phyloP scores from a whole-genome alignment of 2,888 invertebrate genomes.

The Ochropleura leucogaster region DNA sequence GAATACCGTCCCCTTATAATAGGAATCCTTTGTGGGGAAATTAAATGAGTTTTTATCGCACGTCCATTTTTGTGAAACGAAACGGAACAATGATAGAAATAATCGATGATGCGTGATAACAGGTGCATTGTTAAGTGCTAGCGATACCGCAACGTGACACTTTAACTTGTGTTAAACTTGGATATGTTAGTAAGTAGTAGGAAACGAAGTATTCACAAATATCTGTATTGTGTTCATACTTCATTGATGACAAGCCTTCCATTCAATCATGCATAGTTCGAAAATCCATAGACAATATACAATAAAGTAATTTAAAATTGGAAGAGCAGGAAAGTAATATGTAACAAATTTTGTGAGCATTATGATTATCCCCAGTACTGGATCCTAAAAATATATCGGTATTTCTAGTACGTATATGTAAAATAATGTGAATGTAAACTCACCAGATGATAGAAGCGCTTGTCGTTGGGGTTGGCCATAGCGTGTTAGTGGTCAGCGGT shows the following conservation, averaged over 20 bases:
- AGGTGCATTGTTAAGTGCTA: constrained; percentile 50
- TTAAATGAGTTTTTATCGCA: constrained; percentile 48
- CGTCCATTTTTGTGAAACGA: constrained; percentile 49
- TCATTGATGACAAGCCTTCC: not conserved
- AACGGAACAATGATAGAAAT: constrained; percentile 50
- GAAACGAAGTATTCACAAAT: not conserved
- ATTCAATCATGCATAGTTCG: not conserved
- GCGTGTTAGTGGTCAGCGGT: constrained; percentile 80
- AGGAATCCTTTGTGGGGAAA: constrained; percentile 23
- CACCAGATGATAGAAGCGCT: constrained; percentile 91
- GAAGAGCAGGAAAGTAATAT: not conserved
- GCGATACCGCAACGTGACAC: constrained; percentile 42
- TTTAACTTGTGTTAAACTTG: constrained; percentile 21
- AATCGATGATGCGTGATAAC: constrained; percentile 52
- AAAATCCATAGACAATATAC: not conserved
- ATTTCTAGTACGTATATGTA: not conserved
- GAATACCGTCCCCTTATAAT: constrained; percentile 28
- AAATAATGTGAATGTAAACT: constrained; percentile 71
- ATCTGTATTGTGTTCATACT: constrained; percentile 1
- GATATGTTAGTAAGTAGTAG: constrained; percentile 12
- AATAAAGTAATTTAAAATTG: not conserved
- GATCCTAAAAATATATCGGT: not conserved
- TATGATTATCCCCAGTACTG: not conserved
- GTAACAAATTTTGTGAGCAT: not conserved
- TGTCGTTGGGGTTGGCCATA: constrained; percentile 87